These are phyloP conservation scores for Parnassius smintheus DNA, from an alignment of 2,888 invertebrate genomes.

Conservation along the genomic window DNA sequence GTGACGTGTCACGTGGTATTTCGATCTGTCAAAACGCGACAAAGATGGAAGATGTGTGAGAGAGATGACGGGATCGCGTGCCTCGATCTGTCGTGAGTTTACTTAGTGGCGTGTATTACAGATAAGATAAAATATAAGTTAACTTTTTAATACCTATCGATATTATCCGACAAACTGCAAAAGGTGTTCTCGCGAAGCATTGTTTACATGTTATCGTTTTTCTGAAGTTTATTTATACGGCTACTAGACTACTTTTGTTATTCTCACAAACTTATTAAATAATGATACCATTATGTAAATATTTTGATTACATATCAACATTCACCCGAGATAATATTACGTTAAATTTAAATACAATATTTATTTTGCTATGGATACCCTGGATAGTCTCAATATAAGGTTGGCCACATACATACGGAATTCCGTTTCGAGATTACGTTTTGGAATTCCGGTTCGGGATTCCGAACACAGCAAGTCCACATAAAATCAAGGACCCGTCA, in stretches of 20 bases:
- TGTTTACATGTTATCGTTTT: slow-evolving; percentile 18
- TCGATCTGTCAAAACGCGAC: slow-evolving; percentile 68
- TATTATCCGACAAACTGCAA: slow-evolving; percentile 16
- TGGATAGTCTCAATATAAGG: too few species aligned
- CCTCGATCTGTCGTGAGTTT: slow-evolving; percentile 47
- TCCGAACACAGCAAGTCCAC: too few species aligned
- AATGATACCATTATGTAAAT: too few species aligned
- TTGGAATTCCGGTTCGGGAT: too few species aligned
- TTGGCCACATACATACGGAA: too few species aligned
- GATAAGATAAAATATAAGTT: slow-evolving; percentile 26
- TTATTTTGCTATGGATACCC: too few species aligned
- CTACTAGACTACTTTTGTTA: not conserved
- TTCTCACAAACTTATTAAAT: not conserved
- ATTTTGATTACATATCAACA: too few species aligned
- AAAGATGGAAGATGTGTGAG: slow-evolving; percentile 53
- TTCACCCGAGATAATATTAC: too few species aligned
- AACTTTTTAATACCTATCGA: slow-evolving; percentile 22
- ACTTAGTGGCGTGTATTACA: slow-evolving; percentile 34
- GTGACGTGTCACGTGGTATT: slow-evolving; percentile 56
- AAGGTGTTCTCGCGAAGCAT: slow-evolving; percentile 18
- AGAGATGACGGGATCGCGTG: slow-evolving; percentile 45
- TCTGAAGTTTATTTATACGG: slow-evolving; percentile 10
- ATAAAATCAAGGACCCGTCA: too few species aligned
- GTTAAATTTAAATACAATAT: too few species aligned
- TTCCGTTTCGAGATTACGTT: too few species aligned